A percentile compares a stretch with the other conserved stretches of the same genome.
These are phyloP conservation scores for Venustoraphidia nigricollis DNA, from an alignment of 2,888 invertebrate genomes.

Conservation along the genomic window DNA sequence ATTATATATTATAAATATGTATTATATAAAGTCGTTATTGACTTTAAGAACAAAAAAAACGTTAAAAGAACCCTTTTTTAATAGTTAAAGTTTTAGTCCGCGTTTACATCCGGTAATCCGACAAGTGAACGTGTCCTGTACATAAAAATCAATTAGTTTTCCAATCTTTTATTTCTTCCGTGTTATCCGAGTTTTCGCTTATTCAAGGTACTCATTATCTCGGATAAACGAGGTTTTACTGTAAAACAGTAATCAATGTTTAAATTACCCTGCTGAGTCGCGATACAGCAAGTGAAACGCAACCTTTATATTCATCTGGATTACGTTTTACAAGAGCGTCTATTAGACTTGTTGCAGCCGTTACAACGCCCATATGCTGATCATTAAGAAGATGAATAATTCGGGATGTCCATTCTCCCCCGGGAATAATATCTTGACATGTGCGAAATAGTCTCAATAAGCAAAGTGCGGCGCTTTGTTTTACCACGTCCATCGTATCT, in stretches of 20 bases:
- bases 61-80: no score
- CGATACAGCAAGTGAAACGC: conserved; percentile 95
- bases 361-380: conserved; percentile 98
- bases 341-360: conserved; percentile 94
- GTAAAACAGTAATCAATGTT: conserved; percentile 2
- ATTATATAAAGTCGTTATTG: no score
- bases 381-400: conserved; percentile 98
- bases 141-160: no score
- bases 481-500: conserved; percentile 98
- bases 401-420: conserved; percentile 96
- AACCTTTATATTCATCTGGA: conserved; percentile 98
- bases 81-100: no score
- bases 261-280: conserved; percentile 69
- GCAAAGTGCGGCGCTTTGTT: conserved; percentile 97
- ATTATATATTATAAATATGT: no score
- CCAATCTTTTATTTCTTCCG: no score
- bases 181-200: no score
- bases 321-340: conserved; percentile 97
- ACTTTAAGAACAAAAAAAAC: no score
- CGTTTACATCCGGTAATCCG: no score
- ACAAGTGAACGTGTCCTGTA: no score
- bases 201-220: no score
- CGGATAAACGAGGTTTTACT: no score
- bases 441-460: conserved; percentile 86
- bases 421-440: conserved; percentile 89